A percentile compares a stretch with the other conserved stretches of the same genome.
phyloP scores from a whole-genome alignment of 1,140 invertebrate genomes.

The Temnothorax nylanderi region DNA sequence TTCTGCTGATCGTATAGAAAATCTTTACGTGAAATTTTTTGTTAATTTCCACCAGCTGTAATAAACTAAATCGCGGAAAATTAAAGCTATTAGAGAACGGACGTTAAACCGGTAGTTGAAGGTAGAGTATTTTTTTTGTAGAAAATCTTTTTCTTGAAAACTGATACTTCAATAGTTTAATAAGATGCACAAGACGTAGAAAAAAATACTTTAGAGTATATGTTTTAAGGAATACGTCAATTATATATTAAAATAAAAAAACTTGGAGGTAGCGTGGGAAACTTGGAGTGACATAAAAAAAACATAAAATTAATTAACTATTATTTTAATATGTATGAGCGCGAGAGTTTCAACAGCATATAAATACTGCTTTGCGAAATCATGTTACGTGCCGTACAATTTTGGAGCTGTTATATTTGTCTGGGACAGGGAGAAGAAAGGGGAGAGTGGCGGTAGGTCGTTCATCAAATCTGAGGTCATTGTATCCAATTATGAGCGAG shows the following conservation, averaged over 20 bases:
- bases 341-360: not conserved
- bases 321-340: not conserved
- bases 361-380: not conserved
- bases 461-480: constrained; percentile 40
- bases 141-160: not conserved
- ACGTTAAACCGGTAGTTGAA: not conserved
- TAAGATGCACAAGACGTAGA: not conserved
- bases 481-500: constrained; percentile 50
- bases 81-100: not conserved
- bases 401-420: not conserved
- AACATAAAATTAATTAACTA: not conserved
- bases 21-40: constrained; percentile 1
- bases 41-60: not conserved
- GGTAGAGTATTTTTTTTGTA: not conserved
- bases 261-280: not conserved
- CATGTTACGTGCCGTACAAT: not conserved
- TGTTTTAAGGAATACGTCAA: not conserved
- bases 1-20: not conserved
- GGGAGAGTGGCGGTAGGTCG: not conserved
- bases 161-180: not conserved
- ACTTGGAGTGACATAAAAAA: not conserved
- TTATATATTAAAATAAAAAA: not conserved
- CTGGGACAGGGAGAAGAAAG: not conserved
- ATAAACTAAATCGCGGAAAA: not conserved
- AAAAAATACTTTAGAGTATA: not conserved